Conservation (phyloP, 2,888 invertebrate genomes). For the Melanotus villosus region DNA sequence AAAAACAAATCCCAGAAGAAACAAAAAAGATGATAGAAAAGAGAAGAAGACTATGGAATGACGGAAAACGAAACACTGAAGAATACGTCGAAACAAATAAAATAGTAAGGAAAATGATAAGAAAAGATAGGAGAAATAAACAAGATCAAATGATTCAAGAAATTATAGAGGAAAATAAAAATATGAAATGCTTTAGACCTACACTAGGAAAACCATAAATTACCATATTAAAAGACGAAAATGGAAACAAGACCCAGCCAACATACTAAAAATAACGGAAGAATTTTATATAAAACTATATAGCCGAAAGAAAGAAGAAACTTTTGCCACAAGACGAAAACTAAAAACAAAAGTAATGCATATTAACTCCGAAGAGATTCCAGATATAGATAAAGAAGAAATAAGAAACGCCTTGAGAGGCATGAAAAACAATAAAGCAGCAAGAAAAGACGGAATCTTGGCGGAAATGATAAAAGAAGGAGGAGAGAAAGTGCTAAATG, state of each 20-base stretch:
- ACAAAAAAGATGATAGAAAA: no score
- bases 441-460: not conserved
- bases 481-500: not conserved
- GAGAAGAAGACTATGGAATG: not conserved
- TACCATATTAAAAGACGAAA: not conserved
- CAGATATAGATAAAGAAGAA: not conserved
- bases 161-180: not conserved
- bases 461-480: not conserved
- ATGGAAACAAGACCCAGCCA: not conserved
- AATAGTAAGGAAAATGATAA: not conserved
- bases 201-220: not conserved
- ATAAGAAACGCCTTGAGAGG: no score
- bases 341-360: not conserved
- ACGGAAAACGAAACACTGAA: not conserved
- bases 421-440: not conserved
- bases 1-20: no score
- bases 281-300: not conserved
- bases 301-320: not conserved
- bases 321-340: not conserved
- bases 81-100: not conserved
- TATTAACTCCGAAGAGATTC: no score
- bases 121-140: not conserved
- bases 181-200: conserved; percentile 2
- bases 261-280: not conserved
- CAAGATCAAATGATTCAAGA: not conserved